A percentile compares a stretch with the other conserved stretches of the same genome.
Evolutionary conservation across 2,888 invertebrate genomes (phyloP).

Genomic region (Catocala fraxini): DNA sequence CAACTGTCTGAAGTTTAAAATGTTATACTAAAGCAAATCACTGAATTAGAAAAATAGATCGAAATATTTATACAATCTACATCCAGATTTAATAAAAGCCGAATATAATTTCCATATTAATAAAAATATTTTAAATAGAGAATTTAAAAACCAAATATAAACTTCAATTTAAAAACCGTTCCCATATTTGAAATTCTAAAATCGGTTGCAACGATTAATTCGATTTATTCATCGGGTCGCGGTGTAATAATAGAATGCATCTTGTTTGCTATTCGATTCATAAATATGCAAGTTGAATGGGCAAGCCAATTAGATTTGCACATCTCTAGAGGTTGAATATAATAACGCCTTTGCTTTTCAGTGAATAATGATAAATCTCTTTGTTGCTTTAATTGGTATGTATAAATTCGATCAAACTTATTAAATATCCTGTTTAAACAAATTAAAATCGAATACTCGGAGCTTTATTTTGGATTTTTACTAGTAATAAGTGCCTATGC

Average conservation of each 20-base stretch:
- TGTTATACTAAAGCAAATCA: too few relatives aligned
- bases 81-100: background rate
- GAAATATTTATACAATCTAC: background rate
- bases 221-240: slow-evolving; percentile 14
- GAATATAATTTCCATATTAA: too few relatives aligned
- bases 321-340: slow-evolving; percentile 2
- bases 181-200: slow-evolving; percentile 30
- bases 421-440: too few relatives aligned
- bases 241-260: slow-evolving; percentile 33
- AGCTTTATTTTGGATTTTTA: too few relatives aligned
- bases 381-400: too few relatives aligned
- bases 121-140: slow-evolving; percentile 2
- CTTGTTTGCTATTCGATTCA: slow-evolving; percentile 36
- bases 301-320: slow-evolving; percentile 10
- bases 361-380: background rate
- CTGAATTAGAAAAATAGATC: background rate
- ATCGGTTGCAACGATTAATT: slow-evolving; percentile 20
- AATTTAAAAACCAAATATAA: slow-evolving; percentile 31
- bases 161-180: slow-evolving; percentile 25
- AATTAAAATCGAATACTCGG: too few relatives aligned
- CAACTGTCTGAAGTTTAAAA: too few relatives aligned
- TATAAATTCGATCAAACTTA: too few relatives aligned
- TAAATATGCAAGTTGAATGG: slow-evolving; percentile 33
- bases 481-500: too few relatives aligned
- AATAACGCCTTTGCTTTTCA: background rate